phyloP scores from a whole-genome alignment of 2,888 invertebrate species.

The Microplitis deprimator region DNA sequence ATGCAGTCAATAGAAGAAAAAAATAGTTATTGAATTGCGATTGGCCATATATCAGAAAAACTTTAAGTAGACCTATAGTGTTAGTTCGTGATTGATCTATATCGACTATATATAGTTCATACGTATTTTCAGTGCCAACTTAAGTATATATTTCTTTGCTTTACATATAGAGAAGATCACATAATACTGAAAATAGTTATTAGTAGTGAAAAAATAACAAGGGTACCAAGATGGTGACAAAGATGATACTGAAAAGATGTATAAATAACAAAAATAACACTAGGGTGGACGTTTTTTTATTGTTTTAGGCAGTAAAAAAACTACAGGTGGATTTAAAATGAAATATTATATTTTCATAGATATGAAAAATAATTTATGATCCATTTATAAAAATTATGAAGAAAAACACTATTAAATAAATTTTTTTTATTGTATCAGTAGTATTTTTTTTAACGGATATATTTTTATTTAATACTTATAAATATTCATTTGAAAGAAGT shows the following conservation, averaged over 20 bases:
- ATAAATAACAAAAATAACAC: not conserved
- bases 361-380: not conserved
- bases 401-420: not conserved
- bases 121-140: not conserved
- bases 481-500: no score
- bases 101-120: not conserved
- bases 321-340: not conserved
- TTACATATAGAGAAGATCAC: not conserved
- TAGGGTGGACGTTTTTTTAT: not conserved
- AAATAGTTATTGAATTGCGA: not conserved
- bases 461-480: no score
- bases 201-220: not conserved
- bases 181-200: not conserved
- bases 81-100: not conserved
- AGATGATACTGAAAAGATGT: not conserved
- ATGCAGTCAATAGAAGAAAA: no score
- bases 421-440: not conserved
- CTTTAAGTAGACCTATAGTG: not conserved
- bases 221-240: not conserved
- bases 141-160: not conserved
- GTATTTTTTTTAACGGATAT: not conserved
- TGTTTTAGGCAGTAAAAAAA: not conserved
- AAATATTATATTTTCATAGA: not conserved
- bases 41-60: not conserved
- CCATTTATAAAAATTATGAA: not conserved